A percentile compares a stretch with the other conserved stretches of the same genome.
Conservation (phyloP, 2,113 vertebrate genomes). For the Mugil cephalus region DNA sequence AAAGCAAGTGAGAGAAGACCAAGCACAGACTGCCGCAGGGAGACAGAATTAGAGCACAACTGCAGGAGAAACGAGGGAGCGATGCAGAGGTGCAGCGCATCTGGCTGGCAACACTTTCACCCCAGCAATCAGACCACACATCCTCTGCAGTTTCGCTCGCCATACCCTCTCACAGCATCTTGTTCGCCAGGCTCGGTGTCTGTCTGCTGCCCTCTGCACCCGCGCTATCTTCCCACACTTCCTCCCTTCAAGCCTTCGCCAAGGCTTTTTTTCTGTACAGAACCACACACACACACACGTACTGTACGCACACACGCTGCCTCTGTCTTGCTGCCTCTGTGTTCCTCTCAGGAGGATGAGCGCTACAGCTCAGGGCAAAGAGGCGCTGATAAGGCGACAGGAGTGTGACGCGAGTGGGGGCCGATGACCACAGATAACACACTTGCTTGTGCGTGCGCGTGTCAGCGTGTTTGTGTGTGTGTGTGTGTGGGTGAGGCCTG, state of each 20-base stretch:
- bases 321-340: constrained; percentile 30
- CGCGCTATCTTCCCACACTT: constrained; percentile 61
- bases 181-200: constrained; percentile 57
- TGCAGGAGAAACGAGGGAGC: constrained; percentile 25
- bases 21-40: constrained; percentile 24
- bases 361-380: constrained; percentile 65
- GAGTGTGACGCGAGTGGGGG: constrained; percentile 74
- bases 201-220: constrained; percentile 79
- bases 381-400: constrained; percentile 78
- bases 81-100: constrained; percentile 54
- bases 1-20: constrained; percentile 34
- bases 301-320: not conserved
- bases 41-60: constrained; percentile 59
- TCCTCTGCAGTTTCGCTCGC: constrained; percentile 60
- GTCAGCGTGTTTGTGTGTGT: constrained; percentile 14
- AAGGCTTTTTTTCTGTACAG: constrained; percentile 7
- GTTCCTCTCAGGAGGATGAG: constrained; percentile 65
- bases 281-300: constrained; percentile 24
- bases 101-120: constrained; percentile 64
- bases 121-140: constrained; percentile 68
- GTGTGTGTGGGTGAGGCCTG: constrained; percentile 53
- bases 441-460: constrained; percentile 17
- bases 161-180: constrained; percentile 35
- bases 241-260: constrained; percentile 45
- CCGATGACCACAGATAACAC: constrained; percentile 74